Conservation (phyloP, 2,888 invertebrate genomes). For the Metellina segmentata region DNA sequence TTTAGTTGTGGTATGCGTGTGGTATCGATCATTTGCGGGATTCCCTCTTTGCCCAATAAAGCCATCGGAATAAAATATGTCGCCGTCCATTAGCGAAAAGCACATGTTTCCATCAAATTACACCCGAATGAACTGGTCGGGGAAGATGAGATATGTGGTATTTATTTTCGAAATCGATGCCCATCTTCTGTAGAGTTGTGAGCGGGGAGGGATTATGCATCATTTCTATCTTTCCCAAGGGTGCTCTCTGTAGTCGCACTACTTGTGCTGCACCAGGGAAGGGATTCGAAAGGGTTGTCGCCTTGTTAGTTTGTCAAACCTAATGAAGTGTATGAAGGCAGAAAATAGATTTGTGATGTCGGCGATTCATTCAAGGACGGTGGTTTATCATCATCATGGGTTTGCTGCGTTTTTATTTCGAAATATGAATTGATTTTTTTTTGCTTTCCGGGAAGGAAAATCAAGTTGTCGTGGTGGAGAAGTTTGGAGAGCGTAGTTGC, state of each 20-base stretch:
- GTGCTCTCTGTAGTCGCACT: not conserved
- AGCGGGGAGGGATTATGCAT: not conserved
- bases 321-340: not conserved
- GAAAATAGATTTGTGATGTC: too few species aligned
- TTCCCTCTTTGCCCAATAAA: not conserved
- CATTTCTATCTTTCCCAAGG: not conserved
- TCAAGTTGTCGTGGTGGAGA: too few species aligned
- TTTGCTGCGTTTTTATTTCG: too few species aligned
- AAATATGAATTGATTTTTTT: too few species aligned
- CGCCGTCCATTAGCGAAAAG: not conserved
- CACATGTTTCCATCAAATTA: conserved; percentile 1
- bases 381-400: too few species aligned
- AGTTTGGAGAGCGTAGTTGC: too few species aligned
- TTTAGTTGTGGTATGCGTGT: not conserved
- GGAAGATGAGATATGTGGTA: not conserved
- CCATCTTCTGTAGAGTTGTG: not conserved
- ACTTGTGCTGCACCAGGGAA: not conserved
- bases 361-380: too few species aligned
- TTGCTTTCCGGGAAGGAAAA: too few species aligned
- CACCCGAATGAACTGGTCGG: not conserved
- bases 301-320: not conserved
- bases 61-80: not conserved
- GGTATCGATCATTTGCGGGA: not conserved
- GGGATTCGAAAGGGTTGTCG: too few species aligned
- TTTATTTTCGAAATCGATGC: not conserved